Conservation (phyloP, 2,888 invertebrate genomes). For the Colostygia pectinataria region DNA sequence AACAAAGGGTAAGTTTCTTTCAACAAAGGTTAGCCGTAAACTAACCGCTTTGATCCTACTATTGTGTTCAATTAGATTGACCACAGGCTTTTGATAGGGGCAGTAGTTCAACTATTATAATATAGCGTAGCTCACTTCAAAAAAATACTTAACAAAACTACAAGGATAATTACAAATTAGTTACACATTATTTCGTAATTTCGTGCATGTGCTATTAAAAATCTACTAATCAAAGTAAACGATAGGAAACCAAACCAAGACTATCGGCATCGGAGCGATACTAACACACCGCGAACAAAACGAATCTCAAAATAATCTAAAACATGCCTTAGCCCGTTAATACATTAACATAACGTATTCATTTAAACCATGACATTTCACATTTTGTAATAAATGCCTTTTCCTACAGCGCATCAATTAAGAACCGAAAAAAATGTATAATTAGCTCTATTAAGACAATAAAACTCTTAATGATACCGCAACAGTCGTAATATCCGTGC, state of each 20-base stretch:
- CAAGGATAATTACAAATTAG: slow-evolving; percentile 8
- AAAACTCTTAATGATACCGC: slow-evolving; percentile 82
- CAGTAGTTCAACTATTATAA: no score
- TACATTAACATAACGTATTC: slow-evolving; percentile 80
- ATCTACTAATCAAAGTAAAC: slow-evolving; percentile 47
- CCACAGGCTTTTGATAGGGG: no score
- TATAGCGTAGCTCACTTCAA: no score
- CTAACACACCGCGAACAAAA: slow-evolving; percentile 79
- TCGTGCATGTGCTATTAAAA: slow-evolving; percentile 5
- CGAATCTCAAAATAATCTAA: slow-evolving; percentile 51
- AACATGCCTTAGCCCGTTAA: slow-evolving; percentile 71
- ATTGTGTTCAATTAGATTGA: no score
- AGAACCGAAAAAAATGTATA: slow-evolving; percentile 81
- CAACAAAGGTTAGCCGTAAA: no score
- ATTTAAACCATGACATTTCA: slow-evolving; percentile 82
- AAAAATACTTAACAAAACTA: no score
- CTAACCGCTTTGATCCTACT: no score
- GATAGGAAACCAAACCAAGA: slow-evolving; percentile 65
- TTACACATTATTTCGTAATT: slow-evolving; percentile 6
- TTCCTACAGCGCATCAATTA: slow-evolving; percentile 79
- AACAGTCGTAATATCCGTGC: slow-evolving; percentile 78
- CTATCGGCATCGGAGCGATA: slow-evolving; percentile 69
- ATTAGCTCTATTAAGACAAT: slow-evolving; percentile 83
- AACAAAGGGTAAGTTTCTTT: no score
- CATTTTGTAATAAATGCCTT: slow-evolving; percentile 80